Conservation (phyloP, 1,140 invertebrate species). For the Eubasilissa regina region DNA sequence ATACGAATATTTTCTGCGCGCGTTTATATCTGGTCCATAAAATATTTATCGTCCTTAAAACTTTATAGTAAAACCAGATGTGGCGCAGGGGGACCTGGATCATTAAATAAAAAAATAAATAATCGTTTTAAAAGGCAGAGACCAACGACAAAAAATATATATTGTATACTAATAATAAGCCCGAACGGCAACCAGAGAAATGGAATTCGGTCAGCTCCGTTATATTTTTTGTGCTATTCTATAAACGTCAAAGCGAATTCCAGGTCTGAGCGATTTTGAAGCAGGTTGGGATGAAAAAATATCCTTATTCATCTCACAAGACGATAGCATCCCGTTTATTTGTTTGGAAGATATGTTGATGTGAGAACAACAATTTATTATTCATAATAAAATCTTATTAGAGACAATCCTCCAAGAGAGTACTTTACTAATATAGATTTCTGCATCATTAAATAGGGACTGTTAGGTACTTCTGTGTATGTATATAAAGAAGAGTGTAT, state of each 20-base stretch:
- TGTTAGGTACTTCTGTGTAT: too few relatives aligned
- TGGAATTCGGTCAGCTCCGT: neutral
- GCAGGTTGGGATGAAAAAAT: neutral
- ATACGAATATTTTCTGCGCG: too few relatives aligned
- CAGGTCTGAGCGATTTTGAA: neutral
- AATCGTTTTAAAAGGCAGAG: neutral
- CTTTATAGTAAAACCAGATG: too few relatives aligned
- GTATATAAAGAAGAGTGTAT: too few relatives aligned
- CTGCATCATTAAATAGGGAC: too few relatives aligned
- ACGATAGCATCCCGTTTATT: neutral
- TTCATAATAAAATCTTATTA: too few relatives aligned
- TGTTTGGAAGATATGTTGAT: slow-evolving; percentile 1
- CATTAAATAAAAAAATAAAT: neutral
- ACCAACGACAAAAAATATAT: neutral
- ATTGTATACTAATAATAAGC: neutral
- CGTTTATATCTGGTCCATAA: too few relatives aligned
- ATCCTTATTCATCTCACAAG: neutral
- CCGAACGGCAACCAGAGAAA: neutral
- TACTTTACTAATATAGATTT: too few relatives aligned
- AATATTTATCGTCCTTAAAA: too few relatives aligned
- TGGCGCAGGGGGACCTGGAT: neutral
- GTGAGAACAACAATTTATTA: too few relatives aligned
- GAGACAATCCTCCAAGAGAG: too few relatives aligned
- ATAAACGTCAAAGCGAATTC: slow-evolving; percentile 14
- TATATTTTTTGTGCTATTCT: neutral